phyloP scores from a whole-genome alignment of 2,113 vertebrate genomes.

The Nansenia antarctica region DNA sequence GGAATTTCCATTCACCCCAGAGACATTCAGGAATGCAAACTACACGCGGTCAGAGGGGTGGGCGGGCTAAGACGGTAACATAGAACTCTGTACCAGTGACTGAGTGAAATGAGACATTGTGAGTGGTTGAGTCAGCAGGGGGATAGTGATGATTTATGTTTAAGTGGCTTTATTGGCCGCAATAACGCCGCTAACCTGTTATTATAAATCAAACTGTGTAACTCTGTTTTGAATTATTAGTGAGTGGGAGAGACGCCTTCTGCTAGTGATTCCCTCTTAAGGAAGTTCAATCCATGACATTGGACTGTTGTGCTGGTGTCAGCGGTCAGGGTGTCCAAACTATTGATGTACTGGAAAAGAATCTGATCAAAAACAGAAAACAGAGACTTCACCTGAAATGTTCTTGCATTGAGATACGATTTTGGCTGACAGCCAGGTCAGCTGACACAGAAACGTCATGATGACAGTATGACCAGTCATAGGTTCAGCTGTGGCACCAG shows the following conservation, averaged over 20 bases:
- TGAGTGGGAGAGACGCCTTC: background rate
- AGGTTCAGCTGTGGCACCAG: background rate
- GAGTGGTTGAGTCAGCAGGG: background rate
- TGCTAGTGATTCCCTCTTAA: background rate
- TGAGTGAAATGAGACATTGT: background rate
- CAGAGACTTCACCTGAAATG: background rate
- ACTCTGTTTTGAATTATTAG: background rate
- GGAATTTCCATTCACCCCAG: conserved; percentile 59
- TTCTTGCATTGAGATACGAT: background rate
- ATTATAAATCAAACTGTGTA: background rate
- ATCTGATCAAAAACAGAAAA: background rate
- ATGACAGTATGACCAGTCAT: conserved; percentile 3
- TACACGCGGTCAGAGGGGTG: background rate
- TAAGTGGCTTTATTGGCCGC: background rate
- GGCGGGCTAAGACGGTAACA: background rate
- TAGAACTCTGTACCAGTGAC: background rate
- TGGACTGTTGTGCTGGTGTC: no score
- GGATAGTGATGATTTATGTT: background rate
- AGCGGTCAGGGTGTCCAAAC: background rate
- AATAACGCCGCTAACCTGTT: background rate
- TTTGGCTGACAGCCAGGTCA: background rate
- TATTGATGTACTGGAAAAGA: background rate
- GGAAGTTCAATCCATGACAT: background rate
- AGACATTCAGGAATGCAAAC: conserved; percentile 32
- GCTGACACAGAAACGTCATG: background rate